phyloP scores from a whole-genome alignment of 2,797 vertebrate species.

The Euphonia xanthogaster region DNA sequence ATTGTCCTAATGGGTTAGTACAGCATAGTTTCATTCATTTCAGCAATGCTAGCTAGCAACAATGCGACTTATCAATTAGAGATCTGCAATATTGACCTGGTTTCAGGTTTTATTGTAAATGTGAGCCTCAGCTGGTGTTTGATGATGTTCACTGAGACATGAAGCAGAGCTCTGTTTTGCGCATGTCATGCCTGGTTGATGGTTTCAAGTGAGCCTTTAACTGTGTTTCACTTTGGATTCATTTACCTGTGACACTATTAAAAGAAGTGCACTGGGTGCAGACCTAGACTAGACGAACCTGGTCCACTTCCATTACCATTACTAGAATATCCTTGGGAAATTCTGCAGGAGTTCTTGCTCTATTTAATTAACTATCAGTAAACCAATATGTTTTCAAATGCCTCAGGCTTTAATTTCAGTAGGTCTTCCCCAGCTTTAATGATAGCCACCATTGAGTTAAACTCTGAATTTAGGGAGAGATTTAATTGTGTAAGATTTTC shows the following conservation, averaged over 20 bases:
- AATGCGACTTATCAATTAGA: not conserved
- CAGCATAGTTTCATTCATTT: slow-evolving; percentile 16
- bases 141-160: not conserved
- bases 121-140: not conserved
- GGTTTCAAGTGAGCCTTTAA: not conserved
- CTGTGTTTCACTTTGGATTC: not conserved
- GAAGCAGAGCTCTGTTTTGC: not conserved
- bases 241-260: not conserved
- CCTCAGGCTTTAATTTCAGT: not conserved
- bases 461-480: not conserved
- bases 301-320: not conserved
- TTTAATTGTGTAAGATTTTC: not conserved
- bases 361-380: not conserved
- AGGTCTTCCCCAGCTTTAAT: not conserved
- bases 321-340: not conserved
- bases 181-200: not conserved
- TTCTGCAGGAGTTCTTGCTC: not conserved
- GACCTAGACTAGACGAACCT: not conserved
- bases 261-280: not conserved
- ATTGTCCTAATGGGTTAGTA: slow-evolving; percentile 34
- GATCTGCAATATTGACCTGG: not conserved
- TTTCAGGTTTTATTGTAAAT: not conserved
- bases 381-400: not conserved
- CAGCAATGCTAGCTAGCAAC: not conserved
- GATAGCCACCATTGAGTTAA: not conserved